These are phyloP conservation scores for Penelope pileata DNA, from an alignment of 2,113 vertebrate genomes.

Conservation along the genomic window DNA sequence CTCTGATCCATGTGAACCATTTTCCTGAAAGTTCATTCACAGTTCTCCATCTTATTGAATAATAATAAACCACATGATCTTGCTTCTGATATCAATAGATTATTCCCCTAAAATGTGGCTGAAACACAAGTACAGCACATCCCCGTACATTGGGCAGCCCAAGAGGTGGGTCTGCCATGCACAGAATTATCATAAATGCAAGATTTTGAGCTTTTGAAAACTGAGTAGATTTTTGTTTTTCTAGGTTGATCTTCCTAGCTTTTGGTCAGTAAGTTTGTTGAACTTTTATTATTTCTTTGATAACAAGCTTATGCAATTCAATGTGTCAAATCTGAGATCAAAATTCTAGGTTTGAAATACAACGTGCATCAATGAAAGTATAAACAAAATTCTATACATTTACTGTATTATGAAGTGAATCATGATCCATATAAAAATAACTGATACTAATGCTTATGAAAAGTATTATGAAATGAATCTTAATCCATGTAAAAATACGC, in stretches of 20 bases:
- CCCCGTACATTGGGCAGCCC: rapidly evolving
- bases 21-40: not conserved
- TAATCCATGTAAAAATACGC: not conserved
- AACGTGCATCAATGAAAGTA: too few species aligned
- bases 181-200: not conserved
- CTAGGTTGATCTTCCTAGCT: not conserved
- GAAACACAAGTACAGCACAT: not conserved
- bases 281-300: not conserved
- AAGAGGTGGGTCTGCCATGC: not conserved
- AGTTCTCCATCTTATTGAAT: not conserved
- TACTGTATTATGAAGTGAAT: not conserved
- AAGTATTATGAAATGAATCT: not conserved
- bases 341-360: not conserved
- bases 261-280: not conserved
- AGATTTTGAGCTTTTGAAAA: not conserved
- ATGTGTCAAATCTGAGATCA: not conserved
- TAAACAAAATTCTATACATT: not conserved
- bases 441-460: not conserved
- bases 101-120: not conserved
- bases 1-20: not conserved
- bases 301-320: not conserved
- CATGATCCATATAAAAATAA: not conserved
- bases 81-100: not conserved
- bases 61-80: not conserved
- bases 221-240: not conserved